Base-by-base conservation (phyloP, 2,113 vertebrate species). In the Rhipidura dahli region DNA sequence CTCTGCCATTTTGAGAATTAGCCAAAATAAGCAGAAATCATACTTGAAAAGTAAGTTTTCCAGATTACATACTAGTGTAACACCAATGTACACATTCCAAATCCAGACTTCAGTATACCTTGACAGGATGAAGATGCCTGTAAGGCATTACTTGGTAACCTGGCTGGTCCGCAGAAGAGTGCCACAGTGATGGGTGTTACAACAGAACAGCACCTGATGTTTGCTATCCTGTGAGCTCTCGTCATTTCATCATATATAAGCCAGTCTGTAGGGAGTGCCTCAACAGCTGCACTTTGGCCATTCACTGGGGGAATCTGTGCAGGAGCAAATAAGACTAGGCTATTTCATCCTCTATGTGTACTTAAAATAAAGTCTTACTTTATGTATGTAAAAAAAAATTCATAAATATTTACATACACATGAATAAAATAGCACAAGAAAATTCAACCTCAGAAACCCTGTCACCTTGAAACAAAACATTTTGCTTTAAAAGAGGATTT, bases 241-340 rank as follows among this genome's bases (percentile, higher is more conserved):
- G 97, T 99, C 98, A 99, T 99, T 97, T 99, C 99, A 26, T 99
- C 98, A 77, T 99, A 99, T 93, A 99, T 98, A 71, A 99, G 87
- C 99, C 99, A 99, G 93, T 99, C 98, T 59, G 99, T 98, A 77
- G 99, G 99, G 26, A 99, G 96, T 4, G 97, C 97, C 79, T 98
- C 98, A 83, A 98, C 54, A 3, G 98, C 97, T 87, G 98, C 97
- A 83, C 97, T 86, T 80, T 99, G 98, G n/a, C 98, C 98, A 78
- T 98, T 98, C 71, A 93, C 97, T 88, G 98, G 96, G 47, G 97
- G 97, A 86, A 98, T 98, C 99, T 99, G 93, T 80, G 33, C 21
- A 96, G 44, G 40, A 94, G 24, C 37, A 93, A 81, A 2, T 10
- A 57, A 90, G 37, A 68, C 21, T 13, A 53, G 4, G 49, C 4